phyloP scores from a whole-genome alignment of 2,797 vertebrate species.

The Crocidura indochinensis region DNA sequence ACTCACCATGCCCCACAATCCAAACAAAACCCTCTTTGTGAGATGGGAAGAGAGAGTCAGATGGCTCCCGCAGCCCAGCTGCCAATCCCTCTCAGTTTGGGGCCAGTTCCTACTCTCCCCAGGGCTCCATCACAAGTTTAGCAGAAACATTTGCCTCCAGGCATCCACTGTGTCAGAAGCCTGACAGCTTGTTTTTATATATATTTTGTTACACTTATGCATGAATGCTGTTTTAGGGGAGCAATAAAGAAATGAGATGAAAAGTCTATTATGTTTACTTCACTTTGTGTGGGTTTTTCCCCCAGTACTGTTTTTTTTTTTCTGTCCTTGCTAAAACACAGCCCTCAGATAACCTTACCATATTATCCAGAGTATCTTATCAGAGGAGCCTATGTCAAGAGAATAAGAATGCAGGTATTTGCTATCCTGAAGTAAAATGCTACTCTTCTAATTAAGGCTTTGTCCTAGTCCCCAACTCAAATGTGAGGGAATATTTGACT shows the following conservation, averaged over 20 bases:
- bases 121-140: constrained; percentile 79
- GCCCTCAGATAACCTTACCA: constrained; percentile 18
- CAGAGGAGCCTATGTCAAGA: background rate
- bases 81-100: constrained; percentile 74
- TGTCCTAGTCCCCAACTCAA: background rate
- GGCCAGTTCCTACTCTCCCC: constrained; percentile 69
- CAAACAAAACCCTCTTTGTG: constrained; percentile 88
- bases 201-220: constrained; percentile 74
- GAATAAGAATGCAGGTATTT: background rate
- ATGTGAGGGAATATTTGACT: background rate
- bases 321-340: background rate
- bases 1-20: constrained; percentile 79
- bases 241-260: constrained; percentile 62
- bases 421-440: background rate
- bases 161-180: constrained; percentile 70
- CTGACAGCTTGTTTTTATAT: constrained; percentile 81
- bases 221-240: constrained; percentile 30
- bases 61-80: constrained; percentile 76
- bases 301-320: constrained; percentile 22
- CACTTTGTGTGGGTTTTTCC: constrained; percentile 14
- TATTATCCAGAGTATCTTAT: background rate
- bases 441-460: constrained; percentile 38
- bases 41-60: constrained; percentile 73
- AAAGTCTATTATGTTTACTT: constrained; percentile 66
- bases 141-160: constrained; percentile 79